Evolutionary conservation across 1,140 invertebrate genomes (phyloP), one percentile per base, ranked within the genome.

Genomic region (Magallana gigas): DNA sequence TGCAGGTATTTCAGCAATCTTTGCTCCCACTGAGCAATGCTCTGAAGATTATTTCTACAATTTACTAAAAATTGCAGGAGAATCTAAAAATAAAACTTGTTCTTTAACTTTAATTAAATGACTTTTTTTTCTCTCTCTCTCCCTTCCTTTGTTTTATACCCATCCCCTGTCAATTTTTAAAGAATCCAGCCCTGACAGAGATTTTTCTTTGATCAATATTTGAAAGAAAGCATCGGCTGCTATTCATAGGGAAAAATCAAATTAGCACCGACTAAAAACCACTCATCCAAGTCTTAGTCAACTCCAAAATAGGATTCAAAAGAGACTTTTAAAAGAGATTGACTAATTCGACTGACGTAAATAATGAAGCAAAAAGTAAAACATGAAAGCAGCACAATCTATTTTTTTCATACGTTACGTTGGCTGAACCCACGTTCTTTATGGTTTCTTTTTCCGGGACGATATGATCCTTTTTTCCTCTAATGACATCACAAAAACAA

Each of bases 41-140:
- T 76, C 68, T 76, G 12, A 76, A 29, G 68, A 76, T 76, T 76
- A 76, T 36, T 76, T 76, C 68, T 36, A 11, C 68, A 76, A 76
- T 76, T 76, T 76, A 29, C 23, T 76, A 29, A 18, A 48, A 76
- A 76, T 76, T 76, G 36, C 68, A 76, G 23, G 68, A 76, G 12
- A 11, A 29, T 76, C 68, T 29, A 76, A 76, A 29, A 76, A 76
- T 76, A 76, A 29, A 48, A 76, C 29, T 8, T 48, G 18, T 76
- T 71, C 29, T 76, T 68, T 0, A 36, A 76, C 9, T 76, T 76
- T 76, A 29, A 76, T 76, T 29, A 76, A 29, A 11, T 71, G 23
- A 36, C 36, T 1, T 36, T 1, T 36, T 2, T 48, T 9, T 29
- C 68, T 29, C 14, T 8, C 23, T 29, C 68, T 29, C 36, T 71